Evolutionary conservation across 2,888 invertebrate genomes (phyloP).

Genomic region (Drosophila subquinaria): DNA sequence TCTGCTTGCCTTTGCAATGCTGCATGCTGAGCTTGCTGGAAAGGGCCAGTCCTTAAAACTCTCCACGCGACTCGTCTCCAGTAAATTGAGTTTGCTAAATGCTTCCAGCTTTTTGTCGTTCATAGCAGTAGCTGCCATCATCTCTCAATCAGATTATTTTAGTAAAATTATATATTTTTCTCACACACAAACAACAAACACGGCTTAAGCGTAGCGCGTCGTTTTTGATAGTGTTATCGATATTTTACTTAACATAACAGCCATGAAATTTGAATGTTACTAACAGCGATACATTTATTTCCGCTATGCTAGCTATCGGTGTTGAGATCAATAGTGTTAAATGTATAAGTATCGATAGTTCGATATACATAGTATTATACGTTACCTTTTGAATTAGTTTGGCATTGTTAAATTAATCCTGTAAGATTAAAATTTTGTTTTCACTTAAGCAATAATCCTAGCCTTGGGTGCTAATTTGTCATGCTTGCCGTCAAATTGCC

Average conservation of each 20-base stretch:
- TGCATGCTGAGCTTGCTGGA: conserved; percentile 88
- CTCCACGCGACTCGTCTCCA: conserved; percentile 87
- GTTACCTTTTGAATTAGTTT: neutral
- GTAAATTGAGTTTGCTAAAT: conserved; percentile 67
- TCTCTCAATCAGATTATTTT: conserved; percentile 1
- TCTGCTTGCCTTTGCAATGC: conserved; percentile 86
- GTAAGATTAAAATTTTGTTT: neutral
- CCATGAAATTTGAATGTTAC: too few relatives aligned
- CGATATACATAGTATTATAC: neutral
- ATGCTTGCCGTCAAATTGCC: too few relatives aligned
- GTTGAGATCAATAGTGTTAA: too few relatives aligned
- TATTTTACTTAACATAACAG: too few relatives aligned
- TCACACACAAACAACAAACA: conserved; percentile 27
- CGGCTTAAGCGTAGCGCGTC: conserved; percentile 39
- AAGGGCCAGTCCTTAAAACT: conserved; percentile 92
- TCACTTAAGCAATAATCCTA: neutral
- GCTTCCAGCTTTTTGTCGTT: conserved; percentile 54
- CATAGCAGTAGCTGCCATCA: conserved; percentile 10
- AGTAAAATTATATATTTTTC: neutral
- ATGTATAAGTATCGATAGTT: neutral
- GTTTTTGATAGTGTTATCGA: conserved; percentile 16
- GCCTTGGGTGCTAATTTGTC: too few relatives aligned
- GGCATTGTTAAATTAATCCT: neutral
- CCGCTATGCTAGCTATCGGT: too few relatives aligned
- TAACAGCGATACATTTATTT: neutral